phyloP scores from a whole-genome alignment of 2,888 invertebrate species.

The Sinotaia quadrata region DNA sequence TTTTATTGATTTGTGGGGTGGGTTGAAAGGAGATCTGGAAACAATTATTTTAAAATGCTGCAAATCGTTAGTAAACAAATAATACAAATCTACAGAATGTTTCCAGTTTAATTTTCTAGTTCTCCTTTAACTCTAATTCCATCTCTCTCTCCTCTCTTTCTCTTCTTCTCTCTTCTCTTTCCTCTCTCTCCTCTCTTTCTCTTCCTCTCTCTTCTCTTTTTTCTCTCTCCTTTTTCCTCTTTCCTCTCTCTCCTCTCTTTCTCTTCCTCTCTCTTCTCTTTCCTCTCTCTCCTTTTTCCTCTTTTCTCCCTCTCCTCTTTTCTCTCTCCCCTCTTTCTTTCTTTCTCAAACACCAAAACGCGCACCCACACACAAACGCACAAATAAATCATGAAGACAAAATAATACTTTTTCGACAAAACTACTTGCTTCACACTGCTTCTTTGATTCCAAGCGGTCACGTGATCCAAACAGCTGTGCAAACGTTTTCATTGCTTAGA shows the following conservation, averaged over 20 bases:
- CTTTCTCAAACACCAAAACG: background rate
- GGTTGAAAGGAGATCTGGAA: background rate
- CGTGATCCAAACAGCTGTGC: too few relatives aligned
- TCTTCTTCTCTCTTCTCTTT: background rate
- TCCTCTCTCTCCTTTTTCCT: background rate
- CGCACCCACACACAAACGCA: background rate
- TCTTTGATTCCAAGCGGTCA: too few relatives aligned
- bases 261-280: background rate
- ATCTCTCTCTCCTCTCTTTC: conserved; percentile 3
- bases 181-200: background rate
- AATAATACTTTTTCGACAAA: too few relatives aligned
- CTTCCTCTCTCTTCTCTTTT: background rate
- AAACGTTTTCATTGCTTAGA: too few relatives aligned
- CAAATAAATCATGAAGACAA: background rate
- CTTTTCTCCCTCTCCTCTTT: background rate
- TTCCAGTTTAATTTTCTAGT: too few relatives aligned
- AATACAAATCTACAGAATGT: too few relatives aligned
- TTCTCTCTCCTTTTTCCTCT: conserved; percentile 1
- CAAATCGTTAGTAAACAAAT: too few relatives aligned
- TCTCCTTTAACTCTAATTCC: background rate
- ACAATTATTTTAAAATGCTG: background rate
- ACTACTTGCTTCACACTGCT: too few relatives aligned
- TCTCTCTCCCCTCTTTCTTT: background rate
- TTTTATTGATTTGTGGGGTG: background rate
- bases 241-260: conserved; percentile 9